phyloP scores from a whole-genome alignment of 1,140 invertebrate genomes.

The Steinernema khuongi region DNA sequence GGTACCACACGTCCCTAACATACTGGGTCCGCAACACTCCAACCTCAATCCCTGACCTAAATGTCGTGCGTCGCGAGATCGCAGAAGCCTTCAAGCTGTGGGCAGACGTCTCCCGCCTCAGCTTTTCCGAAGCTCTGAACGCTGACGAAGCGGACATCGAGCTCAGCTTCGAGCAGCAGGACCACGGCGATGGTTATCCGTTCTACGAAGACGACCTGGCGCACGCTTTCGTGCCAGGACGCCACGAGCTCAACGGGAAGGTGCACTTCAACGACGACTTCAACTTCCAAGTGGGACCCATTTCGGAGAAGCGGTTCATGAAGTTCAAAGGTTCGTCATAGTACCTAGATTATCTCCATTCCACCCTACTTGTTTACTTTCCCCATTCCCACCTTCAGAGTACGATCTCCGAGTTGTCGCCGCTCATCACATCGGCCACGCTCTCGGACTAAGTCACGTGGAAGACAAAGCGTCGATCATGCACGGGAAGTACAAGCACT shows the following conservation, averaged over 20 bases:
- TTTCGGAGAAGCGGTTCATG: not conserved
- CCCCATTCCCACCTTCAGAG: too few relatives aligned
- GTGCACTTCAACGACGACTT: not conserved
- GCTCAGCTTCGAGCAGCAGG: not conserved
- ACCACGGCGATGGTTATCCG: not conserved
- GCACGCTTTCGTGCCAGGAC: not conserved
- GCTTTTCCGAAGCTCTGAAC: not conserved
- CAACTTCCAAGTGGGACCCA: not conserved
- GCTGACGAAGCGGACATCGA: not conserved
- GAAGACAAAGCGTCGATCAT: slow-evolving; percentile 39
- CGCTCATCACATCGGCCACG: slow-evolving; percentile 61
- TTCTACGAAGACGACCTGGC: slow-evolving; percentile 8
- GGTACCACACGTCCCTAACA: too few relatives aligned
- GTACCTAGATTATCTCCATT: too few relatives aligned
- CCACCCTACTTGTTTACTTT: too few relatives aligned
- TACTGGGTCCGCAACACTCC: not conserved
- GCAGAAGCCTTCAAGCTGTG: not conserved
- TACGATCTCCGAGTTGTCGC: slow-evolving; percentile 60
- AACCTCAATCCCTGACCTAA: not conserved
- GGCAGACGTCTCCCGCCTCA: not conserved
- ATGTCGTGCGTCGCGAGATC: not conserved
- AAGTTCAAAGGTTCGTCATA: not conserved
- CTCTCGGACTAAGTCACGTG: slow-evolving; percentile 60
- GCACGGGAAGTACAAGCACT: slow-evolving; percentile 58
- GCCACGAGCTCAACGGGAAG: not conserved